Evolutionary conservation across 2,888 invertebrate genomes (phyloP), one percentile per base, ranked within the genome.

Genomic region (Aleiodes alternator): DNA sequence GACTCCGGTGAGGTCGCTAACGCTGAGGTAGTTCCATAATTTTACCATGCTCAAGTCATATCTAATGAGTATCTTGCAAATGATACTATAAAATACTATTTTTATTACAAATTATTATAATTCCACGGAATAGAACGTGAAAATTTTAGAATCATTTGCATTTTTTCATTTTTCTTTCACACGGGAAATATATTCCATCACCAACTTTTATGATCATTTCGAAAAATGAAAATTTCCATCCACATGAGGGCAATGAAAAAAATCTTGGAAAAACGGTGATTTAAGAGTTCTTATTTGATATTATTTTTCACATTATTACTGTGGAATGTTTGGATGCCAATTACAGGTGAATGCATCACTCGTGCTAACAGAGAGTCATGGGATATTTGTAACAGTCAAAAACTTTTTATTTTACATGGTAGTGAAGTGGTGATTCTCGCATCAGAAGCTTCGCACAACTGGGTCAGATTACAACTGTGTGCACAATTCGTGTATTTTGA

Each of bases 1-100:
- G 69, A 59, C 77, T 77, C 73, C 75, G 68, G 75, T 56, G 43
- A 23, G 72, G 50, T 50, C 72, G 51, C 61, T 72, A 16, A 61
- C 38, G 69, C 56, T 55, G 38, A 69, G 55, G 31, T 16, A 48
- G 34, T 8, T 43, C 43, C 43, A 55, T 56, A 69, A 53, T 38
- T 69, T 38, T 16, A 14, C 34, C 34, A 34, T 34, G 6, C 38
- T 14, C 48, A 8, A 64, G 16, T 48, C 8, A 7, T 43, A 8
- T 12, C 9, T 43, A 48, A 43, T 48, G 0, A 64, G 16, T 64
- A 64, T 64, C 23, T 48, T 8, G 8, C n/a, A 31, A 34, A 31
- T 5, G 16, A 48, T 14, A 64, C 23, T 29, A 38, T 61, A 16
- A 14, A 48, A 8, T 43, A 38, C 4, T 23, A 9, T 43, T 43